A percentile compares a stretch with the other conserved stretches of the same genome.
Conservation (phyloP, 2,113 vertebrate genomes). For the Muscicapa adusta region DNA sequence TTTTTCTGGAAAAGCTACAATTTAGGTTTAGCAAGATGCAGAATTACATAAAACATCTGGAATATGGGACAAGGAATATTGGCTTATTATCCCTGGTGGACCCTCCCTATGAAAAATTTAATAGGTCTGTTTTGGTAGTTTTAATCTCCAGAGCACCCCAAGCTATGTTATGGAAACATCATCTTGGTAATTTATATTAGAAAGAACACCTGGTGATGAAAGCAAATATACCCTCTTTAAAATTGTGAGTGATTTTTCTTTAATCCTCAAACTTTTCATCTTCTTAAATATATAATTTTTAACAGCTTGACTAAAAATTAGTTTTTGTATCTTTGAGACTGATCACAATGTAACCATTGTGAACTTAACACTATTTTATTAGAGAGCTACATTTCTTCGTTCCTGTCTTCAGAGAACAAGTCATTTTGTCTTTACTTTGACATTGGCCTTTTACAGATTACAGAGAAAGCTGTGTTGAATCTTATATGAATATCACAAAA, state of each 20-base stretch:
- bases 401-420: slow-evolving; percentile 57
- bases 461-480: slow-evolving; percentile 39
- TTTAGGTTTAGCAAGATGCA: slow-evolving; percentile 88
- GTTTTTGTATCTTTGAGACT: slow-evolving; percentile 63
- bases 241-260: slow-evolving; percentile 67
- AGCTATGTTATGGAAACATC: slow-evolving; percentile 95
- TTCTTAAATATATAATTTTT: slow-evolving; percentile 68
- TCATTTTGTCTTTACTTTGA: slow-evolving; percentile 65
- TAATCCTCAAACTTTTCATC: slow-evolving; percentile 73
- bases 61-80: slow-evolving; percentile 93
- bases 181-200: slow-evolving; percentile 91
- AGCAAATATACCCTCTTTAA: slow-evolving; percentile 80
- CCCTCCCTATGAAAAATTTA: slow-evolving; percentile 96
- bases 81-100: slow-evolving; percentile 94
- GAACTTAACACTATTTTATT: slow-evolving; percentile 59
- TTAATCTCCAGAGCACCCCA: slow-evolving; percentile 87
- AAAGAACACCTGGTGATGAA: slow-evolving; percentile 92
- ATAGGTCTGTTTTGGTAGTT: slow-evolving; percentile 95
- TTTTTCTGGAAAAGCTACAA: slow-evolving; percentile 79
- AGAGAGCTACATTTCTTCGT: slow-evolving; percentile 48
- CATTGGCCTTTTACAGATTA: slow-evolving; percentile 56
- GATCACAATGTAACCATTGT: slow-evolving; percentile 59
- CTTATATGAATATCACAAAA: slow-evolving; percentile 50
- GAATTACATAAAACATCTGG: slow-evolving; percentile 94
- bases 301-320: slow-evolving; percentile 67